Percentiles rank a stretch among this genome's conserved stretches.
phyloP scores from a whole-genome alignment of 2,797 vertebrate genomes.

The Gymnothorax javanicus region DNA sequence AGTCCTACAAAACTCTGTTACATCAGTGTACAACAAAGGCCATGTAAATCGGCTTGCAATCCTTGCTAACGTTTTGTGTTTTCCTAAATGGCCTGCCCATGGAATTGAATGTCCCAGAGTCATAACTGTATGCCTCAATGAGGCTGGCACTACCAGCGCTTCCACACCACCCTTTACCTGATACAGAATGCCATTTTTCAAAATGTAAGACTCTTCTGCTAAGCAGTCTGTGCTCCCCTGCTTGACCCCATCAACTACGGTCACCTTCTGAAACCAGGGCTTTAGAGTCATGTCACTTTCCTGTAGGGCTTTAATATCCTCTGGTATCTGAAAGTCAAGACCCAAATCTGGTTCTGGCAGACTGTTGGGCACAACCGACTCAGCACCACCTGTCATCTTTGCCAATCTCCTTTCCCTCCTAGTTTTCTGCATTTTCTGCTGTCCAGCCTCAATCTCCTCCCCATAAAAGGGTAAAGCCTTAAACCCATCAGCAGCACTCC shows the following conservation, averaged over 20 bases:
- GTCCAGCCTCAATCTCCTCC: neutral
- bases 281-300: too few species aligned
- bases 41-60: conserved; percentile 26
- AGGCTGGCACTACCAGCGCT: neutral
- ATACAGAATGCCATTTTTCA: conserved; percentile 12
- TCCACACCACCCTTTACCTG: conserved; percentile 16
- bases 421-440: neutral
- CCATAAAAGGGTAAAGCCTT: conserved; percentile 25
- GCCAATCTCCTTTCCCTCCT: neutral
- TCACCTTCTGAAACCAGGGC: conserved; percentile 32
- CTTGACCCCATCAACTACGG: conserved; percentile 17
- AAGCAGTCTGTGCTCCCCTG: neutral
- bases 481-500: neutral
- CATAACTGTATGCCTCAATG: conserved; percentile 9
- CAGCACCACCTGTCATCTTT: too few species aligned
- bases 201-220: neutral
- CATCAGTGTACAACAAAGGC: neutral
- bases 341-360: too few species aligned
- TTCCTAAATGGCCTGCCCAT: conserved; percentile 34
- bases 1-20: neutral
- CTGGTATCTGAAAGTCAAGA: too few species aligned
- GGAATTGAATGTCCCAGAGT: conserved; percentile 22
- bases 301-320: too few species aligned
- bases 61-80: conserved; percentile 29
- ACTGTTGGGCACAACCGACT: too few species aligned